Evolutionary conservation across 2,113 vertebrate species (phyloP).

Genomic region (Tinamus guttatus): DNA sequence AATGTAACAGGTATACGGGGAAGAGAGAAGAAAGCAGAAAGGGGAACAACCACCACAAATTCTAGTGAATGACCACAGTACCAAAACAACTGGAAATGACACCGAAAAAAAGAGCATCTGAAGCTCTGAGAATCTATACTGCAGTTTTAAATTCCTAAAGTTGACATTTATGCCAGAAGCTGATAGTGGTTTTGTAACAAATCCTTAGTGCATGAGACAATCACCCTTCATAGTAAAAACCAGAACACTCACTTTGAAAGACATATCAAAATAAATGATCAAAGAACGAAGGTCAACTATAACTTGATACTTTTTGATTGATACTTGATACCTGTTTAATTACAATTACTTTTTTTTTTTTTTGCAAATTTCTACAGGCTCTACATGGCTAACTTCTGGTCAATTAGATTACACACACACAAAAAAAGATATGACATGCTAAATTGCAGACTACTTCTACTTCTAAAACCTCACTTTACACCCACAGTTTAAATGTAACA

Average conservation of each 20-base stretch:
- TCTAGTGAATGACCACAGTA: neutral
- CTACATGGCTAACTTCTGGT: neutral
- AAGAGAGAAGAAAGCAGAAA: neutral
- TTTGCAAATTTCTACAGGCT: neutral
- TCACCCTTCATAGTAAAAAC: fast-evolving
- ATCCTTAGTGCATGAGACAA: neutral
- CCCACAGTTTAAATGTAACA: neutral
- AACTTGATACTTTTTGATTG: neutral
- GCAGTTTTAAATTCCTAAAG: neutral
- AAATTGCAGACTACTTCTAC: neutral
- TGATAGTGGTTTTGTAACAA: neutral
- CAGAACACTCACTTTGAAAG: neutral
- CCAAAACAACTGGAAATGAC: fast-evolving
- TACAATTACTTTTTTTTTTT: neutral
- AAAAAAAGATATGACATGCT: neutral
- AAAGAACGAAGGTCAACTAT: neutral
- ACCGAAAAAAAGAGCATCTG: neutral
- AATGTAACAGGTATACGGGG: too few species aligned
- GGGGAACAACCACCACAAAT: neutral
- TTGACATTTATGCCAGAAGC: fast-evolving
- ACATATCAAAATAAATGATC: neutral
- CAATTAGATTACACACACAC: neutral
- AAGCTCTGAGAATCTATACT: neutral
- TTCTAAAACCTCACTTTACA: neutral
- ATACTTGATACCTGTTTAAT: neutral